phyloP scores from a whole-genome alignment of 2,113 vertebrate species.

The Gavia stellata region DNA sequence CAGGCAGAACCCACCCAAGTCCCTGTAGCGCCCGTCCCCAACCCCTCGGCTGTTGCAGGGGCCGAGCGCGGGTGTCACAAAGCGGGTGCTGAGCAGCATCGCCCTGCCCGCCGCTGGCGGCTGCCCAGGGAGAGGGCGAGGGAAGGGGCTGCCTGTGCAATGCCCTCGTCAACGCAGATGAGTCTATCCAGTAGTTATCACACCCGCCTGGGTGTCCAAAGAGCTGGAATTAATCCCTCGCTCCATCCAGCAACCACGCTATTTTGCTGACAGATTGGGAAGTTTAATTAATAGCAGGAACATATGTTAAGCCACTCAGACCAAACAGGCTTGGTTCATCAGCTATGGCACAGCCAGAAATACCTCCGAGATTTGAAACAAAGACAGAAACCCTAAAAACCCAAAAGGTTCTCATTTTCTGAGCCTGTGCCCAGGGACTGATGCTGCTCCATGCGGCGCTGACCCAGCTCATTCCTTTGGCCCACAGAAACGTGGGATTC shows the following conservation, averaged over 20 bases:
- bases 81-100: not conserved
- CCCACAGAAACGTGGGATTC: not conserved
- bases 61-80: not conserved
- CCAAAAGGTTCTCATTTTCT: not conserved
- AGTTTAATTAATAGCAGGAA: not conserved
- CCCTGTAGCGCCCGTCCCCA: rapidly evolving
- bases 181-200: not conserved
- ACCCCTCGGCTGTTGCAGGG: rapidly evolving
- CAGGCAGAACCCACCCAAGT: not conserved
- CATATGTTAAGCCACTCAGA: not conserved
- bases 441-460: not conserved
- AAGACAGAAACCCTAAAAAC: not conserved
- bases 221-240: not conserved
- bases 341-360: not conserved
- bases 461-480: not conserved
- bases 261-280: not conserved
- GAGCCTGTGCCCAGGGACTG: not conserved
- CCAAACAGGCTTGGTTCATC: not conserved
- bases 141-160: not conserved
- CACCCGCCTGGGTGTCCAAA: not conserved
- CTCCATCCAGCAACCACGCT: not conserved
- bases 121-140: not conserved
- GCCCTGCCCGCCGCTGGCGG: not conserved
- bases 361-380: not conserved
- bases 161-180: rapidly evolving